A percentile compares a stretch with the other conserved stretches of the same genome.
Conservation (phyloP, 2,113 vertebrate genomes). For the Pedetes capensis region DNA sequence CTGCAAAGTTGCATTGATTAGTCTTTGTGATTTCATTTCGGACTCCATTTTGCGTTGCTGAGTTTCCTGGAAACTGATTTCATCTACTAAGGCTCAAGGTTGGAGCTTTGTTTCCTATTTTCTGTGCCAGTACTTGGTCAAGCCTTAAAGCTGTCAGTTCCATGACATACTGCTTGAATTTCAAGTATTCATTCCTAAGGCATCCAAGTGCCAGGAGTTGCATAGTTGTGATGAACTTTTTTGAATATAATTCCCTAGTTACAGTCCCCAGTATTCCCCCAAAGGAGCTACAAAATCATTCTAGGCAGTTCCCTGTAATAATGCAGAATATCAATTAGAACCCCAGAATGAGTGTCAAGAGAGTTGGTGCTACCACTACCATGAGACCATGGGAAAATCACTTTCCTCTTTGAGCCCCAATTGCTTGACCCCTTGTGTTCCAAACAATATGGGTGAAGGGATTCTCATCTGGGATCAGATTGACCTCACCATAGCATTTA, state of each 20-base stretch:
- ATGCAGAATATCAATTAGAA: background rate
- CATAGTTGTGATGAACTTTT: background rate
- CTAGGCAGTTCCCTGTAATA: background rate
- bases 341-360: background rate
- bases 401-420: background rate
- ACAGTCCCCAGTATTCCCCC: background rate
- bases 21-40: background rate
- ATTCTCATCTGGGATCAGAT: background rate
- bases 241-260: slow-evolving; percentile 9
- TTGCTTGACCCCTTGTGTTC: background rate
- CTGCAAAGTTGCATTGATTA: background rate
- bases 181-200: background rate
- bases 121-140: background rate
- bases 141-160: slow-evolving; percentile 16
- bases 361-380: background rate
- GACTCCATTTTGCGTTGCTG: background rate
- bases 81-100: background rate
- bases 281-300: slow-evolving; percentile 8
- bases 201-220: background rate
- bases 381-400: background rate
- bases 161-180: slow-evolving; percentile 42
- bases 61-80: background rate
- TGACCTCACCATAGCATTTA: background rate
- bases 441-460: background rate
- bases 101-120: background rate